Evolutionary conservation across 2,797 vertebrate genomes (phyloP), one percentile per base, ranked within the genome.

Genomic region (Pitangus sulphuratus): DNA sequence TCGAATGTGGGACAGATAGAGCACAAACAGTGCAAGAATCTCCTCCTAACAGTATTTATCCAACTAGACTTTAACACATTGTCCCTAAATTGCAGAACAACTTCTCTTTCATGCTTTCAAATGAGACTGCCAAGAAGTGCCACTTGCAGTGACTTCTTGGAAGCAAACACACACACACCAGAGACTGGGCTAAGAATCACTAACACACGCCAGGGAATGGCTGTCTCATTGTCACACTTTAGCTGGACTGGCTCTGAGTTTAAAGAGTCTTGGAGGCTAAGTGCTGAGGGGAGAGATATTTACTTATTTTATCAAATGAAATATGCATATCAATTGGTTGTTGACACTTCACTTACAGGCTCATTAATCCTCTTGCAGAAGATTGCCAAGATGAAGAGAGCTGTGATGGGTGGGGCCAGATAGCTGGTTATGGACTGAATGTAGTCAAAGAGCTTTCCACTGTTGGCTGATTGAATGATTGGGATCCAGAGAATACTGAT

Each of bases 401-500:
- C 98, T 1, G 99, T 99, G 89, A 99, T 98, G 2, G 99, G 99
- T 2, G 99, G 99, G 11, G 99, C 98, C 68, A 99, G 97, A 91
- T 98, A 99, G 97, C 99, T 99, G 95, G 98, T 99, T 92, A 99
- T 97, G 61, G 99, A 98, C 93, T 99, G 99, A 95, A 99, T 98
- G 84, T 99, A 99, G 96, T 99, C 98, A 69, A 99, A 99, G 44
- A 99, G 98, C 93, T 98, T 98, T 40, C 99, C 99, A 3, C 98
- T 99, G 95, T 99, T 99, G 86, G 99, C 98, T 74, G 98, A 97
- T 69, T 99, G 99, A 95, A 99, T 98, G 84, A 99, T 85, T 12
- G 99, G 99, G 96, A 99, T 99, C 99, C 99, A 99, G 84, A 99
- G 74, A 77, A 99, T 98, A 91, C 99, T 99, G 89, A 99, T 58